Base-by-base conservation (phyloP, 2,888 invertebrate genomes). In the Linnaemya vulpina region DNA sequence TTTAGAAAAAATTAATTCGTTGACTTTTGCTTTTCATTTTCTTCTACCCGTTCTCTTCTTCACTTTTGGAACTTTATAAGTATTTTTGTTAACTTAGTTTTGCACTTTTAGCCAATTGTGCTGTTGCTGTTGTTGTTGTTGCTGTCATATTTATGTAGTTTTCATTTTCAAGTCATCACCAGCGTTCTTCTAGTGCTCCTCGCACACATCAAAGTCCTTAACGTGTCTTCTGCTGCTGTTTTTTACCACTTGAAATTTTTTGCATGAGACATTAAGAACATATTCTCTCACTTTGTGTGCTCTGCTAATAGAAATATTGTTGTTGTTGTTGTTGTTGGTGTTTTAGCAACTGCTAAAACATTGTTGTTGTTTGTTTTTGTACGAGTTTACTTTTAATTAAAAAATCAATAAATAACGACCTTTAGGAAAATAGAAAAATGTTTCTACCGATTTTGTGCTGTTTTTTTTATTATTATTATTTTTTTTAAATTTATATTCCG, bases 331-430 rank as follows among this genome's bases (percentile, higher is more conserved):
- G 30, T 30, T 30, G 30, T 30, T 30, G 2, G 30, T 55, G n/a
- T n/a, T n/a, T n/a, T n/a, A 60, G 67, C 55, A 51, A 71, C 43
- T 76, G 75, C 43, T 60, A 25, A 65, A 65, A 35, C n/a, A n/a
- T n/a, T n/a, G 63, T 58, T 73, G 43, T 38, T 71, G 46, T 74
- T 65, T 13, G 62, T 73, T n/a, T 70, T 63, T 53, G 75, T 38
- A 63, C 55, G 25, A 76, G 83, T 86, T 86, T 86, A 82, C 78
- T 85, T 87, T 87, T 88, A 87, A 87, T 87, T 86, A 87, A 86
- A 88, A 88, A 88, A 88, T 88, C 88, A 87, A 88, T 88, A 88
- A 85, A 86, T 79, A 86, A 87, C 86, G 87, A 87, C 87, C 87
- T 87, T 86, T 86, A 67, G 73, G 83, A 60, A 78, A 74, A 74